phyloP scores from a whole-genome alignment of 2,888 invertebrate genomes.

The Therioaphis trifolii region DNA sequence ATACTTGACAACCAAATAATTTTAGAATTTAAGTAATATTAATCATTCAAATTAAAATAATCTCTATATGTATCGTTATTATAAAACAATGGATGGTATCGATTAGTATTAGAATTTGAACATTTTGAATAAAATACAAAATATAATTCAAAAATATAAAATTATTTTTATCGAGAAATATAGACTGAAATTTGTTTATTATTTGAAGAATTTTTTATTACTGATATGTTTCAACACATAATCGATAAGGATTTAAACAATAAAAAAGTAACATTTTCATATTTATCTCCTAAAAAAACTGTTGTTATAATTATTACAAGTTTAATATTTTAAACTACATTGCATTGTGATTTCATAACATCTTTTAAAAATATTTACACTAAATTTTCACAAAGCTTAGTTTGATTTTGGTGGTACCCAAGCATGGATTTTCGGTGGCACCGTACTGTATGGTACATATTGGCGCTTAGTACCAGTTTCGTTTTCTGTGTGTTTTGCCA shows the following conservation, averaged over 20 bases:
- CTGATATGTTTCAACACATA: too few species aligned
- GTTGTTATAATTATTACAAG: slow-evolving; percentile 18
- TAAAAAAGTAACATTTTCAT: not conserved
- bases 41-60: too few species aligned
- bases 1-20: too few species aligned
- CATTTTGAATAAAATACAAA: too few species aligned
- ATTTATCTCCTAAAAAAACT: slow-evolving; percentile 22
- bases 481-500: slow-evolving; percentile 86
- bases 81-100: too few species aligned
- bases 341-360: slow-evolving; percentile 12
- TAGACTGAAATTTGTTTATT: not conserved
- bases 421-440: slow-evolving; percentile 84
- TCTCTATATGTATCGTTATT: too few species aligned
- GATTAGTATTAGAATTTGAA: too few species aligned
- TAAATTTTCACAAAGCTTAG: slow-evolving; percentile 51
- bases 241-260: too few species aligned
- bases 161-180: not conserved
- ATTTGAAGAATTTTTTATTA: not conserved
- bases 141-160: too few species aligned
- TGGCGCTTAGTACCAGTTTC: slow-evolving; percentile 81
- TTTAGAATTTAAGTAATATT: too few species aligned
- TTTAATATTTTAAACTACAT: slow-evolving; percentile 43
- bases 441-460: slow-evolving; percentile 93
- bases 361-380: slow-evolving; percentile 45
- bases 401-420: slow-evolving; percentile 76